These are phyloP conservation scores for Trileptium ribeirensis DNA, from an alignment of 2,888 invertebrate genomes.

Conservation along the genomic window DNA sequence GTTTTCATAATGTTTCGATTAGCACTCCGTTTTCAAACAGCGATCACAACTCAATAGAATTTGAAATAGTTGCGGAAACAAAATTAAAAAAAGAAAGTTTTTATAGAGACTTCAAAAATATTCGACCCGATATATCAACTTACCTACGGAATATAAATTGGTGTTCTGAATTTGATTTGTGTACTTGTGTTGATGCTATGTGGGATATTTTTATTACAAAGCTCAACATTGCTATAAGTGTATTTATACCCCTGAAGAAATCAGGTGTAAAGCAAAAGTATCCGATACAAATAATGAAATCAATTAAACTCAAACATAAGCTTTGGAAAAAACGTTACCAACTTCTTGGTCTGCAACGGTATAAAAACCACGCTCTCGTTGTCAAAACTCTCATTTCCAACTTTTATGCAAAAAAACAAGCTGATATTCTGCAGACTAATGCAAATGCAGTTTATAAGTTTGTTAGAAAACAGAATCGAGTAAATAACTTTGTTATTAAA, in stretches of 20 bases:
- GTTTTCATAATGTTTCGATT: neutral
- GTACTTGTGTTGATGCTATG: neutral
- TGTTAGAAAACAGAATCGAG: no score
- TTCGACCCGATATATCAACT: neutral
- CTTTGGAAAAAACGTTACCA: neutral
- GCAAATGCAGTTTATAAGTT: no score
- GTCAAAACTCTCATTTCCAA: no score
- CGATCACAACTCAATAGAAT: neutral
- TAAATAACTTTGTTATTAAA: neutral
- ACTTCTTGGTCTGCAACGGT: no score
- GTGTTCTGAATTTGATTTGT: neutral
- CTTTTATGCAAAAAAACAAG: no score
- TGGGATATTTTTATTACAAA: neutral
- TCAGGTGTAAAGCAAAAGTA: neutral
- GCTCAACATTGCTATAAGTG: neutral
- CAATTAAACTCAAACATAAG: neutral
- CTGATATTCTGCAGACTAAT: no score
- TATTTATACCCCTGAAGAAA: neutral
- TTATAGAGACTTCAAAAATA: neutral
- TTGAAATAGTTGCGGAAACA: neutral
- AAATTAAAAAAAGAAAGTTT: neutral
- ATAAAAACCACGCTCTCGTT: neutral
- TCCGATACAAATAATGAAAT: neutral
- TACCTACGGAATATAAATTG: neutral
- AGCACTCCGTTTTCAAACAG: neutral